Evolutionary conservation across 2,113 vertebrate species (phyloP), one percentile per base, ranked within the genome.

Genomic region (Morone saxatilis): DNA sequence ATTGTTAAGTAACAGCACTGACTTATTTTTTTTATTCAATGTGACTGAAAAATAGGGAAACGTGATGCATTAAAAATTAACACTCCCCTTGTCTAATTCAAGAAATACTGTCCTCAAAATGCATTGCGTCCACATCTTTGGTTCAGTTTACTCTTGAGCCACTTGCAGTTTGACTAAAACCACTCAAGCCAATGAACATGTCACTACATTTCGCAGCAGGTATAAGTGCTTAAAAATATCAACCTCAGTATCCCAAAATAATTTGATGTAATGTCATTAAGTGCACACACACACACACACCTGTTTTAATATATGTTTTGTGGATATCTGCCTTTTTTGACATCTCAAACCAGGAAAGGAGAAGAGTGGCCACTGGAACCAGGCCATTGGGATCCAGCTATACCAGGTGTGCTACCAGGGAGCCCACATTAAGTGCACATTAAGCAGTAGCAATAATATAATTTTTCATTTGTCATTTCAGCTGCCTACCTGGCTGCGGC

Each of bases 91-190:
- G 38, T 73, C 12, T 19, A 12, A 60, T 22, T 71, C 19, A 66
- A 16, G 36, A 67, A 59, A 57, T 20, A 19, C 12, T 56, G 40
- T 80, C 61, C n/a, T 73, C 57, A 73, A 66, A 81, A 71, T 70
- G 67, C 72, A 80, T 84, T 54, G 66, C 20, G 65, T 78, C 68
- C 70, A 78, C 83, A 72, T 31, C 31, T 31, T 40, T 48, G 19
- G 48, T 36, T 62, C 10, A 14, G 67, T 76, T 60, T 8, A 14
- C 6, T 25, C 3, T 51, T 68, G 45, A 14, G 45, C 25, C 22
- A 19, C 47, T 22, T 50, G 31, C 4, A 31, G 20, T 5, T n/a
- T 40, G 36, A 71, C 10, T 22, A 56, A 43, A 53, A 59, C 14
- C n/a, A 57, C 41, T 57, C 40, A 47, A 6, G 53, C 2, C 47